A percentile compares a stretch with the other conserved stretches of the same genome.
These are phyloP conservation scores for Clarias magur DNA, from an alignment of 2,113 vertebrate genomes.

Conservation along the genomic window DNA sequence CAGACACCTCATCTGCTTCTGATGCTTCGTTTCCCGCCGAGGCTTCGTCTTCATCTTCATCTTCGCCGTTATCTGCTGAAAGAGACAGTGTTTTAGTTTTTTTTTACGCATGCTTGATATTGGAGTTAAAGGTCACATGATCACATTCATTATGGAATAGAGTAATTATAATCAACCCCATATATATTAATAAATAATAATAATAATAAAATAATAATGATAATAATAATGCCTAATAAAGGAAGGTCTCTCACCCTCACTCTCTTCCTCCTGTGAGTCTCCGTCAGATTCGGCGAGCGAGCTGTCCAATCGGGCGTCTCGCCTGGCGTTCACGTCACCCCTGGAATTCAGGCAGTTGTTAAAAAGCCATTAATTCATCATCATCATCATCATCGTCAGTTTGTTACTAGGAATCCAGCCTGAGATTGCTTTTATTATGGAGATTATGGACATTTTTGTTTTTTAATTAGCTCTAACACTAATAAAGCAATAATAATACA, in stretches of 20 bases:
- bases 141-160: not conserved
- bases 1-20: slow-evolving; percentile 51
- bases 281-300: slow-evolving; percentile 67
- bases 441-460: not conserved
- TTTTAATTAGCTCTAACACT: not conserved
- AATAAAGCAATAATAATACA: not conserved
- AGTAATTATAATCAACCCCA: not conserved
- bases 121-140: not conserved
- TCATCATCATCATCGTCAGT: not conserved
- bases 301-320: slow-evolving; percentile 67
- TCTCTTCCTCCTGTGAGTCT: slow-evolving; percentile 64
- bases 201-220: too few species aligned
- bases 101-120: too few species aligned
- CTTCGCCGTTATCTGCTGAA: slow-evolving; percentile 21
- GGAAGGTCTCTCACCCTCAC: slow-evolving; percentile 43
- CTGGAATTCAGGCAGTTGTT: slow-evolving; percentile 59
- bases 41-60: slow-evolving; percentile 49
- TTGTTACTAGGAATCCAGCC: not conserved
- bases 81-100: not conserved
- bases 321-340: slow-evolving; percentile 69
- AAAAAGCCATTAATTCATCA: not conserved
- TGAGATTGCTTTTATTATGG: not conserved
- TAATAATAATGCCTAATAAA: too few species aligned
- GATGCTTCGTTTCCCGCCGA: slow-evolving; percentile 25
- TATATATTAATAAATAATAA: not conserved